Conservation (phyloP, 2,888 invertebrate genomes). For the Epirrhoe tristata region DNA sequence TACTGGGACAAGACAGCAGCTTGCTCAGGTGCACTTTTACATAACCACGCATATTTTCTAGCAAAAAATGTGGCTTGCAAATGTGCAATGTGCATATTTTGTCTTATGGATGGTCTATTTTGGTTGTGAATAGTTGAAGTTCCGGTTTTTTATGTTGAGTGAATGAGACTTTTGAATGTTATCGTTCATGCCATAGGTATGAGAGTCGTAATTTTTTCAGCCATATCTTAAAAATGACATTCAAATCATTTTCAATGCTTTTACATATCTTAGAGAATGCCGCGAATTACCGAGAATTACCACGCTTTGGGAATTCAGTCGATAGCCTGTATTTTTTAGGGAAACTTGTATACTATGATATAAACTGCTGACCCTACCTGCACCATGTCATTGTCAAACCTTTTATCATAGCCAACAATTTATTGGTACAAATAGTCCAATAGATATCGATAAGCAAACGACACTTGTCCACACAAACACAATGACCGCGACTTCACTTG, state of each 20-base stretch:
- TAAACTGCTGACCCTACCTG: background rate
- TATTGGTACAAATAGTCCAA: conserved; percentile 35
- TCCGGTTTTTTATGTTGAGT: background rate
- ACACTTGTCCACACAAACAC: conserved; percentile 74
- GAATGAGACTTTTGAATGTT: background rate
- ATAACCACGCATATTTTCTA: conserved; percentile 12
- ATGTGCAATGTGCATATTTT: conserved; percentile 27
- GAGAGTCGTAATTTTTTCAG: too few species aligned
- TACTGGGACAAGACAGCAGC: conserved; percentile 20
- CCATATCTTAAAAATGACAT: too few species aligned
- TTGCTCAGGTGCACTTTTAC: conserved; percentile 30
- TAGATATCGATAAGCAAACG: conserved; percentile 64
- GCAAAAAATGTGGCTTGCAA: conserved; percentile 15
- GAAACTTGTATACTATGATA: background rate
- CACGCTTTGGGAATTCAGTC: too few species aligned
- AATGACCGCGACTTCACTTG: conserved; percentile 78
- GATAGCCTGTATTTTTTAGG: too few species aligned
- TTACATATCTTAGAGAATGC: too few species aligned
- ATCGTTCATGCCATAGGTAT: background rate
- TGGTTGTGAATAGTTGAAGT: conserved; percentile 4
- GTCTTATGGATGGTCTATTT: conserved; percentile 6
- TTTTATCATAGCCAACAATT: conserved; percentile 18
- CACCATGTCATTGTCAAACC: conserved; percentile 3
- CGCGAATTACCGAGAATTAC: too few species aligned
- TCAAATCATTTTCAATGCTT: too few species aligned